A percentile compares a stretch with the other conserved stretches of the same genome.
phyloP scores from a whole-genome alignment of 2,113 vertebrate genomes.

The Leptocoma aspasia region DNA sequence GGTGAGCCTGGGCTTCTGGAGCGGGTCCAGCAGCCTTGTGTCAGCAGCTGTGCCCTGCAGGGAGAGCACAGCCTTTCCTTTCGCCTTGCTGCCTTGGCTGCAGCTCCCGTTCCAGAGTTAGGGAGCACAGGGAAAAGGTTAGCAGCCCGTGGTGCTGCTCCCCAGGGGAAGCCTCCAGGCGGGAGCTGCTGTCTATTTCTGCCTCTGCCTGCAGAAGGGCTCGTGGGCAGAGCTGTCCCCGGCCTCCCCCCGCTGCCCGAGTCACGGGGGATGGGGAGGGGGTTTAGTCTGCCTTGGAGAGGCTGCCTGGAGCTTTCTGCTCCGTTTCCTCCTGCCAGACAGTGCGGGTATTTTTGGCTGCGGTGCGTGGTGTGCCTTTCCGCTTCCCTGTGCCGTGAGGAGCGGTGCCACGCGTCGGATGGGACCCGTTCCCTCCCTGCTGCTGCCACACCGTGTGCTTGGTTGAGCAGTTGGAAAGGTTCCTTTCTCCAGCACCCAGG shows the following conservation, averaged over 20 bases:
- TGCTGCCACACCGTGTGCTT: fast-evolving
- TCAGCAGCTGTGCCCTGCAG: not conserved
- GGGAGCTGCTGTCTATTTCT: constrained; percentile 2
- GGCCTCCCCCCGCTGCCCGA: not conserved
- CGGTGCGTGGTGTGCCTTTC: not conserved
- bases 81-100: not conserved
- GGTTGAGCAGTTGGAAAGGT: not conserved
- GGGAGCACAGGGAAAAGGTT: not conserved
- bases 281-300: not conserved
- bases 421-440: not conserved
- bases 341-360: not conserved
- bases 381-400: not conserved
- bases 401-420: fast-evolving
- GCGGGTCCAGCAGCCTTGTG: not conserved
- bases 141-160: not conserved
- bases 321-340: not conserved
- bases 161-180: not conserved
- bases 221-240: not conserved
- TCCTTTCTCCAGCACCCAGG: not conserved
- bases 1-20: not conserved
- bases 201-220: not conserved
- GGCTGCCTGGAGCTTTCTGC: not conserved
- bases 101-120: fast-evolving
- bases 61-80: not conserved
- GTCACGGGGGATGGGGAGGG: not conserved